These are phyloP conservation scores for Colaptes auratus DNA, from an alignment of 2,113 vertebrate species.

Conservation along the genomic window DNA sequence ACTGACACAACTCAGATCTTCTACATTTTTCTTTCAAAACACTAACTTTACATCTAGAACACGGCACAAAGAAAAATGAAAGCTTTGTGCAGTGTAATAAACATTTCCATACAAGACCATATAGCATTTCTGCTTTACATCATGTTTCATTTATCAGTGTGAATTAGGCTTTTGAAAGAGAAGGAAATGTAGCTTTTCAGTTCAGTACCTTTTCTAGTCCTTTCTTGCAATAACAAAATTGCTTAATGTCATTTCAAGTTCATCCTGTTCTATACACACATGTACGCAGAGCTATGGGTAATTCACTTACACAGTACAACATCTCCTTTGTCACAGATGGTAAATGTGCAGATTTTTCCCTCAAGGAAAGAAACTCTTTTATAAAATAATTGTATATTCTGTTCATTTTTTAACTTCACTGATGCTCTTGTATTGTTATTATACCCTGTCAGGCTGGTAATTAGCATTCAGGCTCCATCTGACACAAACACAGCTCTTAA, in stretches of 20 bases:
- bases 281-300: slow-evolving; percentile 40
- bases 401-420: slow-evolving; percentile 58
- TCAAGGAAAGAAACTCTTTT: slow-evolving; percentile 72
- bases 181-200: slow-evolving; percentile 44
- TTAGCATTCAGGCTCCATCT: slow-evolving; percentile 70
- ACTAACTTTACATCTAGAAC: not conserved
- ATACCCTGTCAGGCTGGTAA: slow-evolving; percentile 70
- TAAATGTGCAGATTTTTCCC: slow-evolving; percentile 74
- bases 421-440: slow-evolving; percentile 72
- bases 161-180: slow-evolving; percentile 58
- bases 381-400: slow-evolving; percentile 77
- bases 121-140: slow-evolving; percentile 53
- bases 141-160: slow-evolving; percentile 56
- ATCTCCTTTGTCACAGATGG: slow-evolving; percentile 73
- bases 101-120: slow-evolving; percentile 35
- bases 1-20: not conserved
- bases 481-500: slow-evolving; percentile 63
- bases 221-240: slow-evolving; percentile 67
- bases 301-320: slow-evolving; percentile 69
- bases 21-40: not conserved
- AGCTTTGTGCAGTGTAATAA: slow-evolving; percentile 33
- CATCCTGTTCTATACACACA: slow-evolving; percentile 64
- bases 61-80: slow-evolving; percentile 44
- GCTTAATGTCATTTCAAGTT: slow-evolving; percentile 76
- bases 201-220: slow-evolving; percentile 51